These are phyloP conservation scores for Stegana nigrithorax DNA, from an alignment of 2,888 invertebrate genomes.

Conservation along the genomic window DNA sequence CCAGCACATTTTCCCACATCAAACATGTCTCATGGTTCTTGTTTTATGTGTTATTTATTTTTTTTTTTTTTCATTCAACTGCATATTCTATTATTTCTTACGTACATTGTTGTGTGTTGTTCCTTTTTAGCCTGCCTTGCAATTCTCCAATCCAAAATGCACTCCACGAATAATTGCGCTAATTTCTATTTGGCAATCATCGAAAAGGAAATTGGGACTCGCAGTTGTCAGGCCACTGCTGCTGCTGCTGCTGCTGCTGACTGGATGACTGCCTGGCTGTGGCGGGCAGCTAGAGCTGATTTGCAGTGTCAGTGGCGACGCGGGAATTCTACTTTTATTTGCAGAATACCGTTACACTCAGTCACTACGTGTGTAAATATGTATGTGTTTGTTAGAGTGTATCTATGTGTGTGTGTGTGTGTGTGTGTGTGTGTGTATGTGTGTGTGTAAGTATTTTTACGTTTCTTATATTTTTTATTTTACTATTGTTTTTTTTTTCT, in stretches of 20 bases:
- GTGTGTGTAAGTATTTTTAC: conserved; percentile 44
- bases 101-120: not conserved
- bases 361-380: conserved; percentile 18
- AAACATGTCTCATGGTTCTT: not conserved
- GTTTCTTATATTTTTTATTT: conserved; percentile 39
- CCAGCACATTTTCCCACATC: not conserved
- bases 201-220: not conserved
- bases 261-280: not conserved
- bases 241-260: not conserved
- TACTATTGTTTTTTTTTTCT: conserved; percentile 33
- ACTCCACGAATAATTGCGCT: not conserved
- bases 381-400: conserved; percentile 13
- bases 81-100: not conserved
- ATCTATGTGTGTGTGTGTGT: conserved; percentile 19
- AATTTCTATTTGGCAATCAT: not conserved
- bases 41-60: not conserved
- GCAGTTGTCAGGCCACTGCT: not conserved
- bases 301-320: conserved; percentile 21
- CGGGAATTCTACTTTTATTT: conserved; percentile 17
- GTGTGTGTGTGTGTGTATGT: conserved; percentile 27
- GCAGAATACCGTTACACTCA: conserved; percentile 37
- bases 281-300: not conserved
- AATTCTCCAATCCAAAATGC: too few relatives aligned
- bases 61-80: not conserved
- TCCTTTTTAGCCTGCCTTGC: too few relatives aligned